Evolutionary conservation across 2,888 invertebrate species (phyloP), one percentile per base, ranked within the genome.

Genomic region (Taenaris catops): DNA sequence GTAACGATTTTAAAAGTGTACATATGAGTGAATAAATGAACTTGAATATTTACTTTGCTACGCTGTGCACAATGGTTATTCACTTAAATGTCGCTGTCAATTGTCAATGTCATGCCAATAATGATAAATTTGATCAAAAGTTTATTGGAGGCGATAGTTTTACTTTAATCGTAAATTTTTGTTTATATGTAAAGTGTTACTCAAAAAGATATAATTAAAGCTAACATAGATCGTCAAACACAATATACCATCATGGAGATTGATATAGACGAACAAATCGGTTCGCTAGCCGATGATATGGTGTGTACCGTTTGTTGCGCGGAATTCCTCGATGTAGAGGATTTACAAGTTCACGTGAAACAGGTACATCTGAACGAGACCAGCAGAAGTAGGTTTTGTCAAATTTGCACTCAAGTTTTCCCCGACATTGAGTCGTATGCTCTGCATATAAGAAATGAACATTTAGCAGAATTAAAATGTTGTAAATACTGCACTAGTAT

Each of bases 311-410:
- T 62, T 26, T 79, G 76, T 28, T 46, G 43, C 10, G 74, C 76
- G 1, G 78, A 84, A 51, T 84, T 83, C 16, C 46, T 83, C 0
- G 79, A 83, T 7, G 44, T 57, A 0, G 69, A 65, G 1, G 84
- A 84, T 32, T 45, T 84, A 3, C 27, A 51, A 0, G 25, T 69
- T 0, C 84, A 84, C 31, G 23, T 66, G 1, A 35, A 40, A 0
- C 76, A 76, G 36, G 51, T 80, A 1, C 84, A 83, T 34, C 14
- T 45, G 0, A 39, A 11, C 1, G 28, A 38, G 8, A 21, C 17
- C 1, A 53, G 19, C 4, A 27, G 35, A 7, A 37, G 35, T 3
- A 23, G 47, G 3, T 34, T 29, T 3, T 84, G 84, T 38, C 52
- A 60, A 2, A 58, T 76, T 3, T 84, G 84, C 37, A 10, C 49